Evolutionary conservation across 1,140 invertebrate genomes (phyloP).

Genomic region (Neodiprion lecontei): DNA sequence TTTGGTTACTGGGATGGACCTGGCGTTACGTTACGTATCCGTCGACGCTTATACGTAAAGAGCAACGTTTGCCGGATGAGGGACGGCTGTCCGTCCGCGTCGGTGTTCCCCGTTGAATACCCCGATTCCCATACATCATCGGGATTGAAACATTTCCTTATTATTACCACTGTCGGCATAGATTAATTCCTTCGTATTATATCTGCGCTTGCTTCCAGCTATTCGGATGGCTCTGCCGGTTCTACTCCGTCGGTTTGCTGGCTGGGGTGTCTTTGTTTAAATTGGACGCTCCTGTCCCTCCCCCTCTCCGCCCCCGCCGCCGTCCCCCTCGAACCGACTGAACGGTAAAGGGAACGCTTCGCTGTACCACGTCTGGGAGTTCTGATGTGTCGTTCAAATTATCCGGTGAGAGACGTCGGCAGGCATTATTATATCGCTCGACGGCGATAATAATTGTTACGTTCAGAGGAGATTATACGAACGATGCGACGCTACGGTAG

Average conservation of each 20-base stretch:
- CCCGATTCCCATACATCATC: conserved; percentile 56
- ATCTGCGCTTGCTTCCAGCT: conserved; percentile 30
- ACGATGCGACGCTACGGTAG: not conserved
- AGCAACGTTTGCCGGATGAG: not conserved
- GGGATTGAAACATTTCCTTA: conserved; percentile 63
- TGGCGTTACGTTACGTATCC: too few species aligned
- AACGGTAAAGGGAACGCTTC: not conserved
- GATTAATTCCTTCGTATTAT: conserved; percentile 59
- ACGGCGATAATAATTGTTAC: not conserved
- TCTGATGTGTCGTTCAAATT: conserved; percentile 7
- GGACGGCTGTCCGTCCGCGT: not conserved
- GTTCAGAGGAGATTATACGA: not conserved
- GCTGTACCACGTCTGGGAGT: not conserved
- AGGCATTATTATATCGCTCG: conserved; percentile 1
- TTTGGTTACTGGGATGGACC: too few species aligned
- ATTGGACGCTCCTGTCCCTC: conserved; percentile 45
- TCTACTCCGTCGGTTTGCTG: conserved; percentile 2
- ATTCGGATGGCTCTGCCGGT: conserved; percentile 26
- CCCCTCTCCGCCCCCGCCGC: too few species aligned
- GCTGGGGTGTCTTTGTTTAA: conserved; percentile 51
- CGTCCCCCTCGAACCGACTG: not conserved
- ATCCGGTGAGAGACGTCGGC: not conserved
- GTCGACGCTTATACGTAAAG: too few species aligned
- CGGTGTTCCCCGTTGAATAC: conserved; percentile 4
- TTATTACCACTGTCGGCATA: conserved; percentile 60